Evolutionary conservation across 2,113 vertebrate species (phyloP), one percentile per base, ranked within the genome.

Genomic region (Plestiodon gilberti): DNA sequence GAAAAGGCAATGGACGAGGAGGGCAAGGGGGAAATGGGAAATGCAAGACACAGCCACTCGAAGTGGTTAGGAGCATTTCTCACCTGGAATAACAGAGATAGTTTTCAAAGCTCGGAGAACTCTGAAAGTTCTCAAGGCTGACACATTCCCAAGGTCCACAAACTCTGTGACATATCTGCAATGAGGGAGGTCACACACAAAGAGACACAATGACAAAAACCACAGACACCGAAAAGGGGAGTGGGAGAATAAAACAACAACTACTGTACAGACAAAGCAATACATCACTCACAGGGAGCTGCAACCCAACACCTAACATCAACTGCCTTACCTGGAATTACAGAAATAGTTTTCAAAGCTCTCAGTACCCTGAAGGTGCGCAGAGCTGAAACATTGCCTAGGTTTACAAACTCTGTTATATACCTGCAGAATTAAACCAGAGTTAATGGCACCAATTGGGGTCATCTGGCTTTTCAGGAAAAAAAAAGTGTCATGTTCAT

Each of bases 51-150:
- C 2, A 40, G 35, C 33, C 89, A 87, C 88, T 82, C 88, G 97
- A 95, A 95, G 95, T 94, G 97, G 97, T 94, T 96, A 97, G 97
- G 97, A 93, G n/a, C 94, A 93, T 96, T 95, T 98, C 99, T 99
- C 98, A 99, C 99, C 99, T 99, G 99, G 99, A 98, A 99, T 99
- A 95, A 99, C 99, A 98, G 99, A 99, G 98, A 99, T 99, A 97
- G 99, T 99, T 99, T 99, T 99, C 98, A 99, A 98, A 97, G 99
- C 99, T 99, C 99, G 98, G 97, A 99, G 98, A 99, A 99, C 99
- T 98, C 99, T 99, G 99, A 99, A 99, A 96, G 99, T 99, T 99
- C 99, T 99, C 98, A 99, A 98, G 97, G 99, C 99, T 97, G 99
- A 99, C 96, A 99, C 99, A 99, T 99, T 99, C 96, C 99, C 99